These are phyloP conservation scores for Dromius quadrimaculatus DNA, from an alignment of 2,888 invertebrate species.

Conservation along the genomic window DNA sequence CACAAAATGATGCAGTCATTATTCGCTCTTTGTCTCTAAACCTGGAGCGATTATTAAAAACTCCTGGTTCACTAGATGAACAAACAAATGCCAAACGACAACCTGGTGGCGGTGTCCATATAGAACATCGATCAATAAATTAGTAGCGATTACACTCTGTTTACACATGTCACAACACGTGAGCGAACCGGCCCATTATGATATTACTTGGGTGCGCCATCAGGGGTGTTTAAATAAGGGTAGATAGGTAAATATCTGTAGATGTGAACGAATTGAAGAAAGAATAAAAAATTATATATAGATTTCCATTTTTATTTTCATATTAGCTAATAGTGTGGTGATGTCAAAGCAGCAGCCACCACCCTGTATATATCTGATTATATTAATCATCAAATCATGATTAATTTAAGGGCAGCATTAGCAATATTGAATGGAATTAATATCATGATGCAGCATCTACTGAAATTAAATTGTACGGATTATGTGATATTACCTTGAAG, in stretches of 20 bases:
- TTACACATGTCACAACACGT: conserved; percentile 50
- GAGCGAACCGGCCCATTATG: conserved; percentile 44
- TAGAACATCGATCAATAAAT: conserved; percentile 43
- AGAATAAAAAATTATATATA: background rate
- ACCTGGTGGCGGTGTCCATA: background rate
- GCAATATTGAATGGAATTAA: no score
- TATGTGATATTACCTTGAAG: no score
- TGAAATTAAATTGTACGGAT: no score
- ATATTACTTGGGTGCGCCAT: conserved; percentile 47
- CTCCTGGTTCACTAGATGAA: conserved; percentile 15
- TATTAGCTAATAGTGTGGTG: no score
- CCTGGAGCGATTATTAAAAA: conserved; percentile 45
- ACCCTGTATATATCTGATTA: no score
- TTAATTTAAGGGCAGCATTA: no score
- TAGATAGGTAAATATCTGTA: background rate
- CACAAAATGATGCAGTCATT: no score
- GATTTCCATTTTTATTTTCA: no score
- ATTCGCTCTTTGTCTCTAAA: background rate
- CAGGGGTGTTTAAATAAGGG: conserved; percentile 5
- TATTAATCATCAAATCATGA: no score
- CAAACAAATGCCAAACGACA: conserved; percentile 19
- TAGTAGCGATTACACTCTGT: conserved; percentile 47
- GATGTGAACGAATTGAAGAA: background rate
- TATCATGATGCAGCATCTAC: no score
- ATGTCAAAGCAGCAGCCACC: no score